Evolutionary conservation across 2,888 invertebrate species (phyloP).

Genomic region (Lordiphosa andalusiaca): DNA sequence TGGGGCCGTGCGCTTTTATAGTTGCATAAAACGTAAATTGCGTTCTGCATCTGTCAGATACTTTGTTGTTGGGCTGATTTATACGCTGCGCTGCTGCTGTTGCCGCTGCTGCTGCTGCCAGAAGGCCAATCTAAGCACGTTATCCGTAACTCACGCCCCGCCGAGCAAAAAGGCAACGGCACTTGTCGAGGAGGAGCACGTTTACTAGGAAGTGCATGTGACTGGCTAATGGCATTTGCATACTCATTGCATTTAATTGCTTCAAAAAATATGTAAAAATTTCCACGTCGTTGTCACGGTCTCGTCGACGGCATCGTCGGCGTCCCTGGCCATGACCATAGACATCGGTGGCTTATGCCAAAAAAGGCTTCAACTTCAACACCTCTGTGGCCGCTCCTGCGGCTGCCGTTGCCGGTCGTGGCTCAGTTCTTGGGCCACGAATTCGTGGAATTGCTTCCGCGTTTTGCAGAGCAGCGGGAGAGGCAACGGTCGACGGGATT

Average conservation of each 20-base stretch:
- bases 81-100: slow-evolving; percentile 40
- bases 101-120: slow-evolving; percentile 13
- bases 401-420: slow-evolving; percentile 43
- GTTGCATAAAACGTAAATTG: slow-evolving; percentile 63
- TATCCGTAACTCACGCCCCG: slow-evolving; percentile 61
- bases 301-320: slow-evolving; percentile 21
- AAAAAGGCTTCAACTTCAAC: slow-evolving; percentile 61
- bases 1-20: slow-evolving; percentile 47
- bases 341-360: slow-evolving; percentile 54
- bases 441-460: slow-evolving; percentile 71
- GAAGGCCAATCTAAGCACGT: slow-evolving; percentile 68
- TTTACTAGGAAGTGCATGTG: slow-evolving; percentile 54
- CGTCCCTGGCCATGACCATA: slow-evolving; percentile 20
- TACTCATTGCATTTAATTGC: slow-evolving; percentile 75
- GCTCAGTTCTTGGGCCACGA: slow-evolving; percentile 68
- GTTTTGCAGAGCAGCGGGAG: slow-evolving; percentile 53
- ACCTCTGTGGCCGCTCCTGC: slow-evolving; percentile 37
- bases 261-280: slow-evolving; percentile 68
- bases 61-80: slow-evolving; percentile 57
- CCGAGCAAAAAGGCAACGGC: slow-evolving; percentile 28
- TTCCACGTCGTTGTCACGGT: slow-evolving; percentile 59
- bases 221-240: slow-evolving; percentile 65
- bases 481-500: slow-evolving; percentile 18
- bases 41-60: slow-evolving; percentile 71
- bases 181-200: slow-evolving; percentile 49